Evolutionary conservation across 2,797 vertebrate species (phyloP), one percentile per base, ranked within the genome.

Genomic region (Phoxinus dragarum): DNA sequence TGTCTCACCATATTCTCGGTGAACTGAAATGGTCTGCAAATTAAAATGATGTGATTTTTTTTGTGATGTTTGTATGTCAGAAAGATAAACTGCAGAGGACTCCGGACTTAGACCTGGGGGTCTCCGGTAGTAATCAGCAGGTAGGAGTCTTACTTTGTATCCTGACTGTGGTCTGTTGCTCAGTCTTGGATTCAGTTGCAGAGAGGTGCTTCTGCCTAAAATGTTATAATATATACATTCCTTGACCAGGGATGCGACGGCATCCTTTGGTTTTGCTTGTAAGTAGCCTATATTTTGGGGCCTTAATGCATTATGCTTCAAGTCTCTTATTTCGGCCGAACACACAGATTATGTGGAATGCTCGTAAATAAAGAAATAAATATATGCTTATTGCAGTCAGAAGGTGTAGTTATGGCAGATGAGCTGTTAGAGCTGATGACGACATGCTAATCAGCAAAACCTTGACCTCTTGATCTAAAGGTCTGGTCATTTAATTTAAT

Each of bases 121-220:
- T 36, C 49, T 38, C 19, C 31, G 3, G 19, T 36, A 36, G 31
- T 44, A 54, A 21, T 6, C 6, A 75, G 17, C 10, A 75, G 21
- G 47, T 54, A 54, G 44, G 72, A 74, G 73, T 19, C 19, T 49
- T 75, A 52, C 36, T 54, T 52, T 36, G 27, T 75, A 34, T 75
- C 73, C 73, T 36, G 31, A 54, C 19, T 23, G 31, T 52, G 44
- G 17, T 52, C 8, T 74, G 47, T 52, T 52, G 17, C 47, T 36
- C 36, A 36, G 11, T 52, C 31, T 6, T 21, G 10, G 27, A 34
- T 74, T 10, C 17, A 34, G 9, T 34, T 34, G 16, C 47, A 74
- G 27, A 72, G 7, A 71, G 21, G 38, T 23, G 68, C 59, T 64
- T 64, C 4, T 59, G 11, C 56, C 27, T 27, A 27, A 27, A 27